phyloP scores from a whole-genome alignment of 2,113 vertebrate genomes.

The Poecilia latipinna region DNA sequence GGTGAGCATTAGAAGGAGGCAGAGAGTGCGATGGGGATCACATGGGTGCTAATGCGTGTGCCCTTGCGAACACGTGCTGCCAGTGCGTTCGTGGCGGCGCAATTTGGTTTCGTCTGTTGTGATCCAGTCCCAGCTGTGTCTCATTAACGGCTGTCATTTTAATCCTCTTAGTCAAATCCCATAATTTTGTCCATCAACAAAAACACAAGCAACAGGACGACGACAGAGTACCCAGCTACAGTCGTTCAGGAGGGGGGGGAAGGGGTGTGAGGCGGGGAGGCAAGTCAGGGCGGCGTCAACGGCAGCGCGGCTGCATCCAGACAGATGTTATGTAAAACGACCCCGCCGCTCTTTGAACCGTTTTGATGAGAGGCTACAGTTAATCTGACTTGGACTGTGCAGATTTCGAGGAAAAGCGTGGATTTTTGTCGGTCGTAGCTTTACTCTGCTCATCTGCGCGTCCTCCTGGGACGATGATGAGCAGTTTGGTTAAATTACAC shows the following conservation, averaged over 20 bases:
- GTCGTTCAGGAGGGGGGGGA: background rate
- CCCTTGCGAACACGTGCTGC: constrained; percentile 34
- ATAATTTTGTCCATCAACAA: constrained; percentile 78
- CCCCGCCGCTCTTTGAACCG: constrained; percentile 30
- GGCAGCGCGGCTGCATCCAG: constrained; percentile 9
- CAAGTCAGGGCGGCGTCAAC: constrained; percentile 31
- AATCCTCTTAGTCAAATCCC: constrained; percentile 81
- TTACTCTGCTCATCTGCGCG: constrained; percentile 34
- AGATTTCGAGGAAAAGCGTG: constrained; percentile 56
- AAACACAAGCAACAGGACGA: constrained; percentile 69
- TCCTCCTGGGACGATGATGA: constrained; percentile 41
- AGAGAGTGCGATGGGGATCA: constrained; percentile 16
- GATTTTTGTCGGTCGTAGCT: constrained; percentile 53
- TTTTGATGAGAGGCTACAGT: constrained; percentile 37
- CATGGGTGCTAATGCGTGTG: constrained; percentile 47
- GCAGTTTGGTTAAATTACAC: constrained; percentile 28
- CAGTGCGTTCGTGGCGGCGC: constrained; percentile 33
- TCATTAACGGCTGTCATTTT: constrained; percentile 80
- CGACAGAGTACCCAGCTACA: constrained; percentile 41
- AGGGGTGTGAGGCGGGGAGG: background rate
- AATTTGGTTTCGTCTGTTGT: constrained; percentile 62
- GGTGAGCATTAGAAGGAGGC: constrained; percentile 29
- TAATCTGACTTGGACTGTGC: constrained; percentile 55
- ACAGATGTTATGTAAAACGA: constrained; percentile 57
- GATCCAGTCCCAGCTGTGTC: constrained; percentile 76